A percentile compares a stretch with the other conserved stretches of the same genome.
Evolutionary conservation across 2,888 invertebrate genomes (phyloP).

Genomic region (Lissonota sp.): DNA sequence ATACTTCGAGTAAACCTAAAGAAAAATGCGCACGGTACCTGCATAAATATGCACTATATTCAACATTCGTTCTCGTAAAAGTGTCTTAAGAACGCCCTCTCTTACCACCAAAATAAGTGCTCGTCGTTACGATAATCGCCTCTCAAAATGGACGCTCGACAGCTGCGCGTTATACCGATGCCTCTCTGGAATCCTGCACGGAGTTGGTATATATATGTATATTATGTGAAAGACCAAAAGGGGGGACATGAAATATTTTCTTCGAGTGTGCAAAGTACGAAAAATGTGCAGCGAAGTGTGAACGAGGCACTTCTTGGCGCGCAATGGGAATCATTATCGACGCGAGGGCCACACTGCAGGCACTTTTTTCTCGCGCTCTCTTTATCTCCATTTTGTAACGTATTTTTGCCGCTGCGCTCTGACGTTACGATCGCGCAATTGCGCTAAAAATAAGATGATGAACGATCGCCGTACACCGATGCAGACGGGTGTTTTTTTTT

Average conservation of each 20-base stretch:
- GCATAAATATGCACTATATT: neutral
- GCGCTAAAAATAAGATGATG: conserved; percentile 7
- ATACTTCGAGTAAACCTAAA: no score
- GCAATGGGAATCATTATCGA: conserved; percentile 39
- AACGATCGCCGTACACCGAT: conserved; percentile 2
- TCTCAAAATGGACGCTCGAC: conserved; percentile 32
- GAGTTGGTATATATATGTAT: neutral
- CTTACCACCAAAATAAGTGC: conserved; percentile 9
- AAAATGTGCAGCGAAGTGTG: conserved; percentile 40
- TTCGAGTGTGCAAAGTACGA: conserved; percentile 29
- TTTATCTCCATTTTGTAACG: neutral
- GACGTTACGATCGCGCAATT: conserved; percentile 43
- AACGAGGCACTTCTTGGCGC: neutral
- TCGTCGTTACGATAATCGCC: conserved; percentile 35
- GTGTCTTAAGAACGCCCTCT: neutral
- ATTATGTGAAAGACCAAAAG: neutral
- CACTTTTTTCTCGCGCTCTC: conserved; percentile 14
- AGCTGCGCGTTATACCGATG: conserved; percentile 51
- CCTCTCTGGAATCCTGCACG: conserved; percentile 17
- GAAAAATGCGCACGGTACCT: neutral
- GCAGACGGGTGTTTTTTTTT: conserved; percentile 15
- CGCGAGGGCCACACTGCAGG: conserved; percentile 40
- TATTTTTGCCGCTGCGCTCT: conserved; percentile 4
- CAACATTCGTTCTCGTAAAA: neutral
- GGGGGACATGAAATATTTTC: conserved; percentile 40